Percentiles rank a stretch among this genome's conserved stretches.
Evolutionary conservation across 37 sponge, comb jelly and placozoan genomes (phyloP).

Genomic region (Chondrilla cf. caribensis): DNA sequence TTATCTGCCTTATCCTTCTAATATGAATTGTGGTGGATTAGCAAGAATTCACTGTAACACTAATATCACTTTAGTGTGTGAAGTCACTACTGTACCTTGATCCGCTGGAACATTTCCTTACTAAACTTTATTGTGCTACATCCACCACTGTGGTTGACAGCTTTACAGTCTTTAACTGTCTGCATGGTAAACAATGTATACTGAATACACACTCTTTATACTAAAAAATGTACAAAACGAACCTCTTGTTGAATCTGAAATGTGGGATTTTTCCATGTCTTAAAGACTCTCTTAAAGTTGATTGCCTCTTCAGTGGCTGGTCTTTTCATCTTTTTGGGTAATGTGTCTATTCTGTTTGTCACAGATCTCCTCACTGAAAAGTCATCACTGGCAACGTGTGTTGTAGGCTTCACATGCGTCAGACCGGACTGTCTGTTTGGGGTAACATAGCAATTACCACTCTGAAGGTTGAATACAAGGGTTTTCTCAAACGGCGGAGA

Average conservation of each 20-base stretch:
- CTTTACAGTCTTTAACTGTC: neutral
- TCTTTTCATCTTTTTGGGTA: neutral
- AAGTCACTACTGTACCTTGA: slow-evolving; percentile 64
- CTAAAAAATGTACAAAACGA: too few species aligned
- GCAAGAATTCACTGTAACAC: too few species aligned
- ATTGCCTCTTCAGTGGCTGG: neutral
- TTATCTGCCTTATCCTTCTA: too few species aligned
- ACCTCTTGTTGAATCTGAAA: slow-evolving; percentile 25
- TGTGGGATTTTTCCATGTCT: slow-evolving; percentile 29
- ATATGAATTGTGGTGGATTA: too few species aligned
- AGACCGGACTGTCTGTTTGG: too few species aligned
- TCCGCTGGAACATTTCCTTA: slow-evolving; percentile 52
- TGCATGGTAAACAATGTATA: neutral
- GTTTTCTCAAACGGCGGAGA: too few species aligned
- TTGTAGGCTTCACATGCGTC: too few species aligned
- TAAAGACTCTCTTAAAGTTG: neutral
- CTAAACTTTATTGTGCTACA: slow-evolving; percentile 61
- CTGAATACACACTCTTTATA: neutral
- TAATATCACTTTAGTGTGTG: too few species aligned
- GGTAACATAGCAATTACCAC: too few species aligned
- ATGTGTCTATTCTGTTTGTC: neutral
- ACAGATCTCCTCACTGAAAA: too few species aligned
- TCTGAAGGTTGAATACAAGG: too few species aligned
- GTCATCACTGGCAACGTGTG: too few species aligned
- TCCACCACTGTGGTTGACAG: slow-evolving; percentile 5